Base-by-base conservation (phyloP, 1,140 invertebrate species). In the Leptinotarsa lineolata region DNA sequence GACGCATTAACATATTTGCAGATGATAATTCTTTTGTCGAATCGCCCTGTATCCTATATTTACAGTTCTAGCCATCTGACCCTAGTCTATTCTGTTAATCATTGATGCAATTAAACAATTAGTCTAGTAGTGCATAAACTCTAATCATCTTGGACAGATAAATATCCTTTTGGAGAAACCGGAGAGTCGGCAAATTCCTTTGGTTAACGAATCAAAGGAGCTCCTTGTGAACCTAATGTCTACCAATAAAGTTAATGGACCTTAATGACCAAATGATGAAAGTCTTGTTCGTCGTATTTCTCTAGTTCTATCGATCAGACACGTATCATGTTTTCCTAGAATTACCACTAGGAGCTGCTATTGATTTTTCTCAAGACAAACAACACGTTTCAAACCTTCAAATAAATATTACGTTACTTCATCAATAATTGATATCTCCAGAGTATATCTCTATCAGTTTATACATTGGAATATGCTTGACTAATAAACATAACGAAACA, bases 21-120 rank as follows among this genome's bases (percentile, higher is more conserved):
- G 11, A 30, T 30, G 8, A 11, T 39, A 39, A 11, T 11, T 39
- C 8, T 11, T 39, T 39, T 39, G 1, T 39, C 11, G 30, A 39
- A 39, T 39, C 30, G 30, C 3, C 30, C 30, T 2, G 30, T 39
- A 39, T 39, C 30, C 8, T 11, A 39, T 39, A 6, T 39, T 11
- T 11, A 11, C 30, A 39, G 30, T 39, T 39, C 0, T 8, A 39
- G 8, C 30, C 30, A 39, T 39, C 30, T 39, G 30, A 39, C 30
- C 11, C 30, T 11, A 39, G 30, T 39, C 30, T 39, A n/a, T 39
- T 39, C 30, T 3, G 48, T 54, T 54, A 15, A 18, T 15, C 4
- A 65, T 18, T 65, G 39, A 65, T 16, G 22, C 21, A 65, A 65
- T 65, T 39, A 65, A 65, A 65, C 63, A 30, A 65, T 65, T 65